phyloP scores from a whole-genome alignment of 1,140 invertebrate species.

The Philotrypesis tridentata region DNA sequence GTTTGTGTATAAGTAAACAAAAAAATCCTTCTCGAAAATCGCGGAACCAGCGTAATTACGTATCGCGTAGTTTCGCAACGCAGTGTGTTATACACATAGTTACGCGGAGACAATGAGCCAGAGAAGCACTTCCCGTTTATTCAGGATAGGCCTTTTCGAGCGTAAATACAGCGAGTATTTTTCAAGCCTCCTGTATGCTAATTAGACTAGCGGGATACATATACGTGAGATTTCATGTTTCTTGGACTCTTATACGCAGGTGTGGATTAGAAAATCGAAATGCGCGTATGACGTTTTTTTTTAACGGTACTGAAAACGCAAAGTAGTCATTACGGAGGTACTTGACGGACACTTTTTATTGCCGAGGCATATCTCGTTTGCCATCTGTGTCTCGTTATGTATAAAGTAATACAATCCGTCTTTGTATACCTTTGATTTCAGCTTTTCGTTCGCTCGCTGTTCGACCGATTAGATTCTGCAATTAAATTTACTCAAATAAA shows the following conservation, averaged over 20 bases:
- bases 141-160: neutral
- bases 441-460: too few species aligned
- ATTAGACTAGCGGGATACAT: neutral
- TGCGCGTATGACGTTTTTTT: neutral
- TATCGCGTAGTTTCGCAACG: conserved; percentile 6
- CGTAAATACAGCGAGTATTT: neutral
- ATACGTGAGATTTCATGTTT: neutral
- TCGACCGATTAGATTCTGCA: too few species aligned
- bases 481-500: too few species aligned
- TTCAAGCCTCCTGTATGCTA: neutral
- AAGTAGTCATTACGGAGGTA: too few species aligned
- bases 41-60: neutral
- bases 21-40: neutral
- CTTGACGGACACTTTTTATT: too few species aligned
- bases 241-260: too few species aligned
- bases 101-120: neutral
- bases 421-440: too few species aligned
- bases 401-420: too few species aligned
- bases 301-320: too few species aligned
- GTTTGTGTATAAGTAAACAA: too few species aligned
- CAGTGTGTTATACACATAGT: neutral
- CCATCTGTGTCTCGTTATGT: too few species aligned
- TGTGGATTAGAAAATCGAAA: neutral
- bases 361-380: too few species aligned
- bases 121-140: conserved; percentile 32